Percentiles rank a stretch among this genome's conserved stretches.
phyloP scores from a whole-genome alignment of 2,113 vertebrate genomes.

The Zosterops borbonicus region DNA sequence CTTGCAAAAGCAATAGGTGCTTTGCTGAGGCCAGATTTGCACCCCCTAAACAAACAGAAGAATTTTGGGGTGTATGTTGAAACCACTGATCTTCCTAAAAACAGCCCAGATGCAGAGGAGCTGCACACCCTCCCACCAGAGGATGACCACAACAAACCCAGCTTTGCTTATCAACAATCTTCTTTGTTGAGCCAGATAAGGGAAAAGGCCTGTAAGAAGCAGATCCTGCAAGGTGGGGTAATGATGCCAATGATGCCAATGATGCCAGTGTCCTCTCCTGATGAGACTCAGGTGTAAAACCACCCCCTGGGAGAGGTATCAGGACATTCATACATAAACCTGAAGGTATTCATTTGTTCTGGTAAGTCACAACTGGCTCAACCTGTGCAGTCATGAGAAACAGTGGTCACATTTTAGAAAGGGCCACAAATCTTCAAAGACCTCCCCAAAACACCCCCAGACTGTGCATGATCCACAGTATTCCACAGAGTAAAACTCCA shows the following conservation, averaged over 20 bases:
- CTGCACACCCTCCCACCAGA: neutral
- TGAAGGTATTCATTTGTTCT: neutral
- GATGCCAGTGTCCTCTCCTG: neutral
- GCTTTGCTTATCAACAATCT: neutral
- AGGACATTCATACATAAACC: fast-evolving
- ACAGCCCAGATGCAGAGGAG: neutral
- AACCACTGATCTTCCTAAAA: neutral
- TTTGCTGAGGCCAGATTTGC: neutral
- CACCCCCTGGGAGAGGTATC: neutral
- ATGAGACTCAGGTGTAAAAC: neutral
- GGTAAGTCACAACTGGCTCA: neutral
- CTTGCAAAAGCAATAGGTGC: neutral
- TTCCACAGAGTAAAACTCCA: neutral
- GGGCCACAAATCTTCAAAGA: neutral
- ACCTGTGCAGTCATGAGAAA: neutral
- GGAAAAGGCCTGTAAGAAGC: neutral
- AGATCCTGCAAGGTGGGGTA: neutral
- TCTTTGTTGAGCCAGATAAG: neutral
- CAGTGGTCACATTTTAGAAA: neutral
- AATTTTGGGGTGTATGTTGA: neutral
- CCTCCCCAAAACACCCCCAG: fast-evolving
- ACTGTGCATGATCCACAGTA: neutral
- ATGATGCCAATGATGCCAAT: neutral
- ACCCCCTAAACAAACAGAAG: neutral
- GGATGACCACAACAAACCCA: neutral